Percentiles rank a stretch among this genome's conserved stretches.
These are phyloP conservation scores for Heteromurus nitidus DNA, from an alignment of 2,888 invertebrate genomes.

Conservation along the genomic window DNA sequence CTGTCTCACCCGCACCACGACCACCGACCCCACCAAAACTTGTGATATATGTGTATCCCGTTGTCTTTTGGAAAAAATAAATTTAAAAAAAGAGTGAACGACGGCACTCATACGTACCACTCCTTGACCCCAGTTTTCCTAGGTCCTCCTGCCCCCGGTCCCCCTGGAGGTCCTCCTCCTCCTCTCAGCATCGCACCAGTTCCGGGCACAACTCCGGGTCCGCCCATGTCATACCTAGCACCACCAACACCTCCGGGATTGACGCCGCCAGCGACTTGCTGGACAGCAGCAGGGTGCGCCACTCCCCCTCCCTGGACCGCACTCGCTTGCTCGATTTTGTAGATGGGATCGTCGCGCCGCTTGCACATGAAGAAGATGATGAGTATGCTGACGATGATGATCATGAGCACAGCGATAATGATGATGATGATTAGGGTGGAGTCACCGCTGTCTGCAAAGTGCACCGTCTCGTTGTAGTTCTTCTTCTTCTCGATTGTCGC, in stretches of 20 bases:
- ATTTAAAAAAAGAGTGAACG: not conserved
- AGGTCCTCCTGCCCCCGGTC: slow-evolving; percentile 74
- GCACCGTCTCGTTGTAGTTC: slow-evolving; percentile 76
- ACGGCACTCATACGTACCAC: slow-evolving; percentile 89
- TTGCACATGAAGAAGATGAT: slow-evolving; percentile 89
- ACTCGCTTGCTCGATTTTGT: slow-evolving; percentile 90
- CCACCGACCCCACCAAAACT: too few species aligned
- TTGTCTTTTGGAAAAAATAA: not conserved
- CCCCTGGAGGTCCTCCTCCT: slow-evolving; percentile 77
- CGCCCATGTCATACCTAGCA: too few species aligned
- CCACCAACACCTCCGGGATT: slow-evolving; percentile 77
- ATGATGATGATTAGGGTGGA: slow-evolving; percentile 89
- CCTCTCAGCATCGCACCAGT: slow-evolving; percentile 75
- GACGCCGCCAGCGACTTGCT: slow-evolving; percentile 57
- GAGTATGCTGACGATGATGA: slow-evolving; percentile 81
- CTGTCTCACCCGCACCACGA: too few species aligned
- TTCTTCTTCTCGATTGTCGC: slow-evolving; percentile 62
- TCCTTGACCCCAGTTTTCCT: slow-evolving; percentile 83
- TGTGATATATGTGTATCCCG: too few species aligned
- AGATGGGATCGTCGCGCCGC: slow-evolving; percentile 89
- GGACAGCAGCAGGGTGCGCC: not conserved
- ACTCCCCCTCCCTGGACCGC: too few species aligned
- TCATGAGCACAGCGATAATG: slow-evolving; percentile 89
- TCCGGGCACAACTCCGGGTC: slow-evolving; percentile 87
- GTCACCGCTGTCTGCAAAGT: slow-evolving; percentile 84